These are phyloP conservation scores for Timema podura DNA, from an alignment of 2,888 invertebrate species.

Conservation along the genomic window DNA sequence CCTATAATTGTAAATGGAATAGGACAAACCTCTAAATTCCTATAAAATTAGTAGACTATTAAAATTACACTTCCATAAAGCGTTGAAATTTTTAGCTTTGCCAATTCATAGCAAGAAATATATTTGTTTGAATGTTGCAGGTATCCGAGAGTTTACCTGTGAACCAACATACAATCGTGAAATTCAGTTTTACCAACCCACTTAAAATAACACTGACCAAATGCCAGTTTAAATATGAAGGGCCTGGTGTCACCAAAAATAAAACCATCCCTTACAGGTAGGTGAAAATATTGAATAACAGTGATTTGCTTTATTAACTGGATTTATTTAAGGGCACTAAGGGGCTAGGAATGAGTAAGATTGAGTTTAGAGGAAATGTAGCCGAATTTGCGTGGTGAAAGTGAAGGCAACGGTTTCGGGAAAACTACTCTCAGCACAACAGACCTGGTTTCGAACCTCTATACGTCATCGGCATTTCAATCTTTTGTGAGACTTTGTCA, in stretches of 20 bases:
- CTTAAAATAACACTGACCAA: slow-evolving; percentile 58
- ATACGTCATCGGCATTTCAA: too few relatives aligned
- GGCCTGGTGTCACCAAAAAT: slow-evolving; percentile 60
- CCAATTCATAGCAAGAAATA: too few relatives aligned
- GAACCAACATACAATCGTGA: slow-evolving; percentile 52
- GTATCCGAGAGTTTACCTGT: slow-evolving; percentile 58
- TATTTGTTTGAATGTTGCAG: slow-evolving; percentile 42
- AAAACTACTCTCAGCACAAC: too few relatives aligned
- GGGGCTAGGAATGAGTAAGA: background rate
- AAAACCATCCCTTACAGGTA: slow-evolving; percentile 52
- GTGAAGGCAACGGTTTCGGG: too few relatives aligned
- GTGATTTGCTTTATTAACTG: background rate
- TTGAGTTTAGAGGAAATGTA: background rate
- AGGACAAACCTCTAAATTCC: background rate
- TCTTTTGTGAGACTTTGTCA: too few relatives aligned
- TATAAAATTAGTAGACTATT: background rate
- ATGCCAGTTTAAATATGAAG: slow-evolving; percentile 67
- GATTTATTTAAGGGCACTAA: background rate
- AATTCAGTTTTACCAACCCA: slow-evolving; percentile 66
- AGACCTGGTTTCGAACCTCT: too few relatives aligned
- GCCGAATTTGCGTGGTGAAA: too few relatives aligned
- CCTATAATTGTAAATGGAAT: background rate
- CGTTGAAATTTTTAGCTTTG: background rate
- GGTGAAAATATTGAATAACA: slow-evolving; percentile 17
- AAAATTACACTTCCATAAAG: background rate